A percentile compares a stretch with the other conserved stretches of the same genome.
These are phyloP conservation scores for Melieria omissa DNA, from an alignment of 2,888 invertebrate species.

Conservation along the genomic window DNA sequence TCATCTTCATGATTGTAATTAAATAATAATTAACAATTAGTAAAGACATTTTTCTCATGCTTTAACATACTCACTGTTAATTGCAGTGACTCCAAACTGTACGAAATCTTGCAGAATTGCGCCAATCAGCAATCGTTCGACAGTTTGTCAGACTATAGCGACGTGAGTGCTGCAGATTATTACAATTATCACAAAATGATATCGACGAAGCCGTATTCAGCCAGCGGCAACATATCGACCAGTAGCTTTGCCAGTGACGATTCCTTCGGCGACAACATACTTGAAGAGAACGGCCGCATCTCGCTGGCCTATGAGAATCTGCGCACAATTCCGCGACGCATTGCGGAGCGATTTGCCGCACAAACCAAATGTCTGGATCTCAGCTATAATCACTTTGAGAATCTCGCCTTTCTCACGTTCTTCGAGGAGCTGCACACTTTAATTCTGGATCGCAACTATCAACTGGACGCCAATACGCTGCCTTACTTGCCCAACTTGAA, in stretches of 20 bases:
- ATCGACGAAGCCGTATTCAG: conserved; percentile 52
- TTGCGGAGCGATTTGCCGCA: conserved; percentile 73
- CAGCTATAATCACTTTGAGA: conserved; percentile 80
- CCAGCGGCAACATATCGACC: conserved; percentile 51
- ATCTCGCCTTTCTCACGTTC: conserved; percentile 77
- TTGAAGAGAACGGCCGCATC: conserved; percentile 71
- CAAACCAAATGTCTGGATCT: conserved; percentile 76
- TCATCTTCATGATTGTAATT: no score
- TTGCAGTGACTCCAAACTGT: conserved; percentile 5
- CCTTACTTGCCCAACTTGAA: conserved; percentile 79
- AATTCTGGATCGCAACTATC: conserved; percentile 83
- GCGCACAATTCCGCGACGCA: conserved; percentile 73
- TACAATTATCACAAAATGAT: conserved; percentile 55
- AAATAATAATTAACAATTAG: no score
- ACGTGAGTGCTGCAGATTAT: conserved; percentile 40
- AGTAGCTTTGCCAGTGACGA: conserved; percentile 57
- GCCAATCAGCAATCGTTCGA: conserved; percentile 59
- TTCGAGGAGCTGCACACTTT: conserved; percentile 80
- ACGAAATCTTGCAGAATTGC: conserved; percentile 49
- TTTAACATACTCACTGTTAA: neutral
- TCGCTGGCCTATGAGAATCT: conserved; percentile 78
- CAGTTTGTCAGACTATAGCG: conserved; percentile 39
- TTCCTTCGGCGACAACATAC: conserved; percentile 56
- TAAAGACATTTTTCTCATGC: no score
- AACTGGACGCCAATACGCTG: conserved; percentile 76